Conservation (phyloP, 2,113 vertebrate species). For the Xerus inauris region DNA sequence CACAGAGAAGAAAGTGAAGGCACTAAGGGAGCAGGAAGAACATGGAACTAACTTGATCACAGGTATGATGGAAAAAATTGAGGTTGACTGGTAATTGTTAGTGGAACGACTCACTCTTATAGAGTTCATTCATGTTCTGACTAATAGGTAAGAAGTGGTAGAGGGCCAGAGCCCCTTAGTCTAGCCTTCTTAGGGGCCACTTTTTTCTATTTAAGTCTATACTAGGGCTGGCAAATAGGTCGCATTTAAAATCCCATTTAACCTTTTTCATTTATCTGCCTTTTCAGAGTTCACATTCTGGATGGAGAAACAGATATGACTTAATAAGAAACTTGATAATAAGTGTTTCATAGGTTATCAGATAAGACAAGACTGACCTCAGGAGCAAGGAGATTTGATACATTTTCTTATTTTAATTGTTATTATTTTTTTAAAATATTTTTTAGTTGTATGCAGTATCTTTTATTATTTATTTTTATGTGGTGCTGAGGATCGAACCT, state of each 20-base stretch:
- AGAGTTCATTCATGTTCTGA: neutral
- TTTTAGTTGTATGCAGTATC: no score
- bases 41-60: neutral
- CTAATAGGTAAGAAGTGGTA: neutral
- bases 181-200: neutral
- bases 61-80: neutral
- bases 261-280: neutral
- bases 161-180: neutral
- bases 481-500: no score
- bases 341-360: neutral
- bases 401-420: neutral
- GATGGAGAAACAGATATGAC: neutral
- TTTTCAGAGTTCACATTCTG: neutral
- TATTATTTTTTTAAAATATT: conserved; percentile 5
- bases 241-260: neutral
- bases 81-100: neutral
- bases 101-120: neutral
- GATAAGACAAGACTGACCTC: neutral
- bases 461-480: no score
- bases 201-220: neutral
- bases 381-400: neutral
- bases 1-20: neutral
- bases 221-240: neutral
- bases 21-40: neutral
- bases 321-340: neutral